phyloP scores from a whole-genome alignment of 2,113 vertebrate species.

The Tychaedon coryphoeus region DNA sequence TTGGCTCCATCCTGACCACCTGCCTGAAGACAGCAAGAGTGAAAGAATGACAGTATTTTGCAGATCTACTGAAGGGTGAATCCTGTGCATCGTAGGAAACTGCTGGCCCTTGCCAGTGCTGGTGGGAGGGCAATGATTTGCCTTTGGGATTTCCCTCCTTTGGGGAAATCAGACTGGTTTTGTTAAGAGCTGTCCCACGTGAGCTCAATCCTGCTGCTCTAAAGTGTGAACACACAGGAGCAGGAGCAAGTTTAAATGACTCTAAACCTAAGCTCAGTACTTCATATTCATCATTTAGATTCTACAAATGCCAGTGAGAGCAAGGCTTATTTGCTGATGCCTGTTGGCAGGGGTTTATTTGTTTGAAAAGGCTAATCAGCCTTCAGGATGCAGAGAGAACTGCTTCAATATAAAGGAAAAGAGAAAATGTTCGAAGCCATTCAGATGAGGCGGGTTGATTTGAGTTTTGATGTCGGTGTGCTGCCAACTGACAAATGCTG shows the following conservation, averaged over 20 bases:
- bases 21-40: background rate
- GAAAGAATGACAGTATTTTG: background rate
- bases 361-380: slow-evolving; percentile 46
- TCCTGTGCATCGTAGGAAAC: background rate
- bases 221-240: background rate
- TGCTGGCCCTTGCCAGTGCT: background rate
- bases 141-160: background rate
- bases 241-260: background rate
- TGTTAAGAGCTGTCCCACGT: background rate
- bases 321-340: background rate
- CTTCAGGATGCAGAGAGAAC: slow-evolving; percentile 6
- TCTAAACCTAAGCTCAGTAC: background rate
- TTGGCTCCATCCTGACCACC: background rate
- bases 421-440: slow-evolving; percentile 31
- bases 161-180: background rate
- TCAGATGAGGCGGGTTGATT: slow-evolving; percentile 29
- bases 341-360: slow-evolving; percentile 3
- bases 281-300: background rate
- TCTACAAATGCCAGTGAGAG: background rate
- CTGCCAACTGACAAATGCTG: slow-evolving; percentile 53
- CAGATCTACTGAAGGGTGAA: background rate
- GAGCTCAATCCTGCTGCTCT: background rate
- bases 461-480: background rate
- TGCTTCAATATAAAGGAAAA: slow-evolving; percentile 21
- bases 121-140: background rate